These are phyloP conservation scores for Drosophila takahashii DNA, from an alignment of 1,140 invertebrate species.

Conservation along the genomic window DNA sequence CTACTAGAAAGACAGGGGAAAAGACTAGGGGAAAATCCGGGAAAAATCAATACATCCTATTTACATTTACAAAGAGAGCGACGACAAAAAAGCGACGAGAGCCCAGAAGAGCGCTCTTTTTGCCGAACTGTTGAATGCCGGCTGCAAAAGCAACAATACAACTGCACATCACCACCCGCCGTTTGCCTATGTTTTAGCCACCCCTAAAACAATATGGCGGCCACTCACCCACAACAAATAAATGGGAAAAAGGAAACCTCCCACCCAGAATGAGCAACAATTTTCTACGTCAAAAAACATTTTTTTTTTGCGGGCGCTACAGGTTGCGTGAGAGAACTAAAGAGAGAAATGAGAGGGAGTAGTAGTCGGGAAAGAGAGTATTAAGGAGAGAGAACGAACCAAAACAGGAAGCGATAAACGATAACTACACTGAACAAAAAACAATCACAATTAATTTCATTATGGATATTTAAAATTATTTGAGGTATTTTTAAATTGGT, in stretches of 20 bases:
- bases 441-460: background rate
- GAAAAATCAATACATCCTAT: slow-evolving; percentile 79
- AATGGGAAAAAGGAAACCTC: slow-evolving; percentile 20
- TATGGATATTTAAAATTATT: too few relatives aligned
- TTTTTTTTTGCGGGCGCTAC: slow-evolving; percentile 49
- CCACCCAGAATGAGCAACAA: slow-evolving; percentile 60
- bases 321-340: slow-evolving; percentile 46
- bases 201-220: slow-evolving; percentile 80
- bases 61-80: slow-evolving; percentile 48
- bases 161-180: slow-evolving; percentile 8
- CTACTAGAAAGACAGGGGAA: slow-evolving; percentile 35
- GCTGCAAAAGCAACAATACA: slow-evolving; percentile 44
- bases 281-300: slow-evolving; percentile 37
- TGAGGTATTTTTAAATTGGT: too few relatives aligned
- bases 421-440: slow-evolving; percentile 24
- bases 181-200: slow-evolving; percentile 37
- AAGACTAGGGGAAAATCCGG: slow-evolving; percentile 29
- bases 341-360: slow-evolving; percentile 18
- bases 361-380: background rate
- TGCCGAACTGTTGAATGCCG: slow-evolving; percentile 83
- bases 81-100: slow-evolving; percentile 9
- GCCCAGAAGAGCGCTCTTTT: slow-evolving; percentile 27
- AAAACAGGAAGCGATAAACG: slow-evolving; percentile 65
- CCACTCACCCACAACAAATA: slow-evolving; percentile 37
- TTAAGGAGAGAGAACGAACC: slow-evolving; percentile 23